Percentiles rank a stretch among this genome's conserved stretches.
Evolutionary conservation across 2,113 vertebrate genomes (phyloP).

Genomic region (Strix aluco): DNA sequence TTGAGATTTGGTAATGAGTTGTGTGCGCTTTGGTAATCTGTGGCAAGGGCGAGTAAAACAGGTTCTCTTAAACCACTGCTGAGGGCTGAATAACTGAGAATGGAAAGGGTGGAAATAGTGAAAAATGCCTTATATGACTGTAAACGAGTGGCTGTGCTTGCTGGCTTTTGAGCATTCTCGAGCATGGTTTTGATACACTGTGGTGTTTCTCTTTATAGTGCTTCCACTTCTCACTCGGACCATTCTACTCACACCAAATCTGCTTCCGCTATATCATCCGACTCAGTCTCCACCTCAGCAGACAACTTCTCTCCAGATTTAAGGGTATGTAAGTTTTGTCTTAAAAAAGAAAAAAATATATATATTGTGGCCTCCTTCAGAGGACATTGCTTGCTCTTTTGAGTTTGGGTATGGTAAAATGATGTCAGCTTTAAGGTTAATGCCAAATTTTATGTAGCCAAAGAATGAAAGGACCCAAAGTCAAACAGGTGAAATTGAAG

Average conservation of each 20-base stretch:
- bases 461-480: neutral
- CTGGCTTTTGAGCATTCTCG: neutral
- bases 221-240: constrained; percentile 91
- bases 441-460: neutral
- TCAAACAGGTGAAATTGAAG: neutral
- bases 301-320: constrained; percentile 88
- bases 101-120: neutral
- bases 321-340: constrained; percentile 77
- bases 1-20: neutral
- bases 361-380: neutral
- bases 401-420: neutral
- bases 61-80: neutral
- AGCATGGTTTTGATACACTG: neutral
- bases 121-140: neutral
- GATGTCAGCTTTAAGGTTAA: neutral
- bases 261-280: constrained; percentile 80
- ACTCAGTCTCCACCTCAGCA: constrained; percentile 83
- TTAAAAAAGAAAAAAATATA: neutral
- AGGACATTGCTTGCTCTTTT: neutral
- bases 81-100: neutral
- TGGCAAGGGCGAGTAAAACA: neutral
- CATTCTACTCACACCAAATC: constrained; percentile 84
- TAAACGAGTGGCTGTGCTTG: rapidly evolving
- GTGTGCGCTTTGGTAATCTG: rapidly evolving
- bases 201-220: constrained; percentile 67